Evolutionary conservation across 1,140 invertebrate genomes (phyloP), one percentile per base, ranked within the genome.

Genomic region (Micrasema longulum): DNA sequence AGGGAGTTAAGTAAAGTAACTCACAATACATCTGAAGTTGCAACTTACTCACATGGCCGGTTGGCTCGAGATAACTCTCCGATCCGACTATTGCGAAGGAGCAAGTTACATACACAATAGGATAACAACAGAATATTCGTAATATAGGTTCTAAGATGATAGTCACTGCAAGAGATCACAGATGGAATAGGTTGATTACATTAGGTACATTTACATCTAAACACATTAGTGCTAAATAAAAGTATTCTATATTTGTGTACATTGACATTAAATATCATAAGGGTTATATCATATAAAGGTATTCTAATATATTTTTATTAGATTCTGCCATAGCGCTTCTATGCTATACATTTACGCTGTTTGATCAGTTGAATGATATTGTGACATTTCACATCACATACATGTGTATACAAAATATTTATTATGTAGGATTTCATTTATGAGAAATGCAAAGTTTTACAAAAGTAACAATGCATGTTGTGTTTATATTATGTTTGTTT

Each of bases 91-190:
- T 26, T 31, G 14, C 31, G 1, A 35, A 31, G 52, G 23, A 36
- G 52, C 35, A 14, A 55, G 52, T 16, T 60, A 60, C 55, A 60
- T 48, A 64, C 65, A 60, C 36, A 60, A 60, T 60, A 66, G 67
- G 60, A 63, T 64, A 45, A 64, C 43, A 64, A 64, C 60, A 31
- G 45, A 31, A 64, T 26, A 64, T 64, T 45, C 6, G 47, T 60
- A 64, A 64, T 64, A 47, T 64, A 64, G 60, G 60, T 64, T 64
- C 60, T 64, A 65, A 72, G 69, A 71, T 76, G 74, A 76, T 76
- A 76, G 74, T 76, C 74, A 76, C 74, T 72, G 74, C 74, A 73
- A 73, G 55, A 71, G 71, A 76, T 76, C 74, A 76, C 74, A 76
- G 74, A 76, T 66, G 69, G 66, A 69, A 64, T 64, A 64, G 60